A percentile compares a stretch with the other conserved stretches of the same genome.
Conservation (phyloP, 2,888 invertebrate species). For the Scaptodrosophila latifasciaeformis region DNA sequence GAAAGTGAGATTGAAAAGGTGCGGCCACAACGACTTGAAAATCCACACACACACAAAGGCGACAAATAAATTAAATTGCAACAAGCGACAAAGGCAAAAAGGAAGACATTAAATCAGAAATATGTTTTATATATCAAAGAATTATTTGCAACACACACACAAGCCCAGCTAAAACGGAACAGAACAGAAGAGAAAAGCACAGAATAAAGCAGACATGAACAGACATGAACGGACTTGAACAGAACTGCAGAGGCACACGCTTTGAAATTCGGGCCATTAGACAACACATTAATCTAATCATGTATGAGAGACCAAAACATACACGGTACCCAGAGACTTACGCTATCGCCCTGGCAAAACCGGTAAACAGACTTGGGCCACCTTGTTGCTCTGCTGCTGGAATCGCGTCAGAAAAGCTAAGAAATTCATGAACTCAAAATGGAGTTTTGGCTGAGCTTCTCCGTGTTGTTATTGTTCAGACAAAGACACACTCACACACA, state of each 20-base stretch:
- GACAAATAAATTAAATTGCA: neutral
- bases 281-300: slow-evolving; percentile 64
- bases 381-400: too few species aligned
- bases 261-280: slow-evolving; percentile 46
- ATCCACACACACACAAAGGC: too few species aligned
- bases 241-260: neutral
- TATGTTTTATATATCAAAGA: neutral
- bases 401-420: neutral
- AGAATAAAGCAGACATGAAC: slow-evolving; percentile 15
- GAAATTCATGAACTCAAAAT: slow-evolving; percentile 50
- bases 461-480: neutral
- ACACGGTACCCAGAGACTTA: slow-evolving; percentile 4
- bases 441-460: slow-evolving; percentile 14
- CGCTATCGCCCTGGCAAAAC: slow-evolving; percentile 8
- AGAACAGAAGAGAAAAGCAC: neutral
- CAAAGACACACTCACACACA: slow-evolving; percentile 10
- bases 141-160: slow-evolving; percentile 11
- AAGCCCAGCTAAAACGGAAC: neutral
- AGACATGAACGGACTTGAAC: neutral
- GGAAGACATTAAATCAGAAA: slow-evolving; percentile 4
- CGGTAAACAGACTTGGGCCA: too few species aligned
- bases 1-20: neutral
- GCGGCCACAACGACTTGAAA: too few species aligned
- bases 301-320: slow-evolving; percentile 25
- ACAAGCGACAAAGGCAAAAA: neutral